Evolutionary conservation across 2,797 vertebrate genomes (phyloP).

Genomic region (Erpetoichthys calabaricus): DNA sequence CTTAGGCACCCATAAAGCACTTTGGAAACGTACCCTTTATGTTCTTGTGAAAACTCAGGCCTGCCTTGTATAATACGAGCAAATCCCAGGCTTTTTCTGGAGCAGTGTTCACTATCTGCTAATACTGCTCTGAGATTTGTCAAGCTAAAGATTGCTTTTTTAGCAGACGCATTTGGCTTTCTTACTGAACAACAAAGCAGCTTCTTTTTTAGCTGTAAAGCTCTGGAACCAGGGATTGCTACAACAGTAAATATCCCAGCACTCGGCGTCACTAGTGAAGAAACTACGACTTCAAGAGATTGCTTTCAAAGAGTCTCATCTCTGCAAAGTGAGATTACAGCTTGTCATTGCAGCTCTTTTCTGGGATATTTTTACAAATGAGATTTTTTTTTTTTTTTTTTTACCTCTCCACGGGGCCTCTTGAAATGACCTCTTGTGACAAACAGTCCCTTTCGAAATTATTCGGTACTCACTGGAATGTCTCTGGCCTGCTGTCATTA

Average conservation of each 20-base stretch:
- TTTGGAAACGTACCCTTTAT: conserved; percentile 21
- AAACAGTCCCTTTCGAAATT: no score
- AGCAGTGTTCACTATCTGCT: conserved; percentile 52
- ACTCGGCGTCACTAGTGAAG: conserved; percentile 34
- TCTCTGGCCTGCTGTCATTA: no score
- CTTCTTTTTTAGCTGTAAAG: conserved; percentile 27
- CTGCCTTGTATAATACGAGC: conserved; percentile 34
- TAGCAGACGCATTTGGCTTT: conserved; percentile 29
- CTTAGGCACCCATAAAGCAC: no score
- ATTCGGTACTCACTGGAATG: no score
- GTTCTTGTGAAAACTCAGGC: conserved; percentile 24
- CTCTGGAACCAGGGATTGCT: conserved; percentile 38
- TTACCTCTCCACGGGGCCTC: no score
- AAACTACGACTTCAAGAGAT: conserved; percentile 34
- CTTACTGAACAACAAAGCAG: conserved; percentile 40
- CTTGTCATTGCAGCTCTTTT: conserved; percentile 8
- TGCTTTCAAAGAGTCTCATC: conserved; percentile 43
- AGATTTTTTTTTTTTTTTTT: no score
- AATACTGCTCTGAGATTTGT: conserved; percentile 52
- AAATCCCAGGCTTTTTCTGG: conserved; percentile 47
- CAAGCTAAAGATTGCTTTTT: conserved; percentile 47
- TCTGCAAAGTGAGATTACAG: conserved; percentile 49
- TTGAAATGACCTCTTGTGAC: no score
- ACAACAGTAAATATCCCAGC: conserved; percentile 39
- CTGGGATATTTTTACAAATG: no score